Conservation (phyloP, 2,888 invertebrate species). For the Orthosia incerta region DNA sequence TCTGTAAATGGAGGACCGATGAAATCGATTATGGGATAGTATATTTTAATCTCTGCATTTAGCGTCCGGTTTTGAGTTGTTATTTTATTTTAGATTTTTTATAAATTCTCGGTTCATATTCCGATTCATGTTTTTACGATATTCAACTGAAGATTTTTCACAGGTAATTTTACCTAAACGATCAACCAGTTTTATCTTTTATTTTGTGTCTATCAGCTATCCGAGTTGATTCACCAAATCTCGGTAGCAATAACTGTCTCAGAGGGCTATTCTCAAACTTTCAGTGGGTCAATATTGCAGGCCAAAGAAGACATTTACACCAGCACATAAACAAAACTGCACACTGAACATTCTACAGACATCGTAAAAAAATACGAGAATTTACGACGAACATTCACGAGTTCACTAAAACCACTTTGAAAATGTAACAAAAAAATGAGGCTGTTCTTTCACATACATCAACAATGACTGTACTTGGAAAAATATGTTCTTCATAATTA, state of each 20-base stretch:
- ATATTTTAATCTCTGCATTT: not conserved
- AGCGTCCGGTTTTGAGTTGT: not conserved
- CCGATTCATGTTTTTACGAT: not conserved
- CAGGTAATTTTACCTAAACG: not conserved
- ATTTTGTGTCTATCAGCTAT: not conserved
- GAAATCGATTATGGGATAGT: slow-evolving; percentile 6
- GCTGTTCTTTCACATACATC: slow-evolving; percentile 29
- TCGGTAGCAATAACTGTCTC: slow-evolving; percentile 8
- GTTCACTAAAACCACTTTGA: slow-evolving; percentile 36
- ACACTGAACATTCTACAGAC: slow-evolving; percentile 46
- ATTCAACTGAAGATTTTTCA: not conserved
- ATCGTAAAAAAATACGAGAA: slow-evolving; percentile 48
- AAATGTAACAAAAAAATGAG: slow-evolving; percentile 32
- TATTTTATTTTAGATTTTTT: not conserved
- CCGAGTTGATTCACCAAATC: not conserved
- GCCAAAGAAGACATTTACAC: slow-evolving; percentile 25
- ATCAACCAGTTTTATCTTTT: not conserved
- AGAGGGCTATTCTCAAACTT: not conserved
- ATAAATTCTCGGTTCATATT: not conserved
- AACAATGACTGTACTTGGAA: slow-evolving; percentile 22
- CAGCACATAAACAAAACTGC: slow-evolving; percentile 28
- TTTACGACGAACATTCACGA: slow-evolving; percentile 44
- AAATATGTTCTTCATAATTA: slow-evolving; percentile 11
- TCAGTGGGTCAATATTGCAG: slow-evolving; percentile 39
- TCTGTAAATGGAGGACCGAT: slow-evolving; percentile 1